Evolutionary conservation across 2,113 vertebrate genomes (phyloP), one percentile per base, ranked within the genome.

Genomic region (Catharus fuscescens): DNA sequence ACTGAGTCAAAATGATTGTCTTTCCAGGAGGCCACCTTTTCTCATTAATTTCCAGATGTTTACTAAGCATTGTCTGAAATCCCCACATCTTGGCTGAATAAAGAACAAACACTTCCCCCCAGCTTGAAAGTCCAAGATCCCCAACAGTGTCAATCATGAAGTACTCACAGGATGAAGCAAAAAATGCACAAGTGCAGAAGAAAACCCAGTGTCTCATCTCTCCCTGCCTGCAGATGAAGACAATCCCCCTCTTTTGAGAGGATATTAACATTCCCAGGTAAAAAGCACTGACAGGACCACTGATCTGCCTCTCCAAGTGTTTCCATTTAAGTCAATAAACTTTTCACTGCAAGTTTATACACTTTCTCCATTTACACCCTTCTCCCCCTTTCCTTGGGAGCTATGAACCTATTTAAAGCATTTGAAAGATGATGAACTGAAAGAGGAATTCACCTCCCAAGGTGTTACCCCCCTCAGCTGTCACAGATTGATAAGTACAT

Each of bases 401-500:
- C 6, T 2, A 29, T 5, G 21, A 47, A 38, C 5, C 38, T 32
- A 18, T 18, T 59, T 59, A 36, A 90, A 85, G 44, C 4, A 12
- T 1, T 17, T 3, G 10, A 19, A 80, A 66, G 42, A 44, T 5
- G 4, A 12, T 77, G 52, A 44, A 44, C 44, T 23, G 66, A 71
- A 59, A 1, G 3, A 78, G 59, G 8, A 59, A 42, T 7, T 80
- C 62, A 25, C 6, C 32, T 81, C 60, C 38, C 45, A 26, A 29
- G 32, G 10, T 4, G 14, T 18, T 17, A 18, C 25, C n/a, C 38
- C 21, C 26, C 47, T 78, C 14, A 5, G 2, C 4, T 67, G 21
- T 12, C 47, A 54, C 0, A 80, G 4, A 2, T 5, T 38, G 4
- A 66, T 7, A 32, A 0, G 34, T 11, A 20, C 0, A 2, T 21